Percentiles rank a stretch among this genome's conserved stretches.
phyloP scores from a whole-genome alignment of 1,140 invertebrate genomes.

The Tenebrio molitor region DNA sequence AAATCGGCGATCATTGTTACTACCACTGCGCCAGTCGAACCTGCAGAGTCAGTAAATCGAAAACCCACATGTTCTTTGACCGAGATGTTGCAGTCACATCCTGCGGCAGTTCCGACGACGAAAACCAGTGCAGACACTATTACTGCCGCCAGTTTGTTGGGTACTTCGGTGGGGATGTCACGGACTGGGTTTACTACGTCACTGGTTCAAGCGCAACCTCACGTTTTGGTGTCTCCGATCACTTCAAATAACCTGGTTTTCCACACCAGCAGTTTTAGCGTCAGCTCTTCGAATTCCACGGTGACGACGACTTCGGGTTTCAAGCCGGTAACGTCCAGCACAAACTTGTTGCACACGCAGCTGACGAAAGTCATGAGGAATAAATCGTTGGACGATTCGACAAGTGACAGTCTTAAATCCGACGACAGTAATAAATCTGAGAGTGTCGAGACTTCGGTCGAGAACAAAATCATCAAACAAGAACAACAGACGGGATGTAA shows the following conservation, averaged over 20 bases:
- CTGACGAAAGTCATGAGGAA: conserved; percentile 66
- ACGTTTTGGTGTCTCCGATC: conserved; percentile 62
- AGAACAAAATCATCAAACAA: conserved; percentile 55
- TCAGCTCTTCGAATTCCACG: conserved; percentile 21
- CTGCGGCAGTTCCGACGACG: conserved; percentile 62
- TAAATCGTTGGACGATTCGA: conserved; percentile 54
- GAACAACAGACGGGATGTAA: conserved; percentile 66
- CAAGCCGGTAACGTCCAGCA: conserved; percentile 56
- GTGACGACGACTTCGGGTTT: conserved; percentile 47
- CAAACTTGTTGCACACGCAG: conserved; percentile 70
- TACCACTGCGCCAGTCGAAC: conserved; percentile 30
- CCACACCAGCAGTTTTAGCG: background rate
- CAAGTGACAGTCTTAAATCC: conserved; percentile 9
- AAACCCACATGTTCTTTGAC: conserved; percentile 63
- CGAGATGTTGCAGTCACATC: conserved; percentile 65
- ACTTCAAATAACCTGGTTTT: conserved; percentile 20
- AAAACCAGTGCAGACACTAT: conserved; percentile 63
- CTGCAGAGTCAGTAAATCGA: conserved; percentile 49
- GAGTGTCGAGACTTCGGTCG: background rate
- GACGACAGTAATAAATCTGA: conserved; percentile 56
- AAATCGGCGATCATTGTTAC: background rate
- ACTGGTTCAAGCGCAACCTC: conserved; percentile 67
- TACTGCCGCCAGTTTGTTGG: conserved; percentile 64
- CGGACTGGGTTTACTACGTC: conserved; percentile 58
- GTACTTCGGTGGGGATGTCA: conserved; percentile 60